Evolutionary conservation across 2,888 invertebrate species (phyloP), one percentile per base, ranked within the genome.

Genomic region (Archips xylosteana): DNA sequence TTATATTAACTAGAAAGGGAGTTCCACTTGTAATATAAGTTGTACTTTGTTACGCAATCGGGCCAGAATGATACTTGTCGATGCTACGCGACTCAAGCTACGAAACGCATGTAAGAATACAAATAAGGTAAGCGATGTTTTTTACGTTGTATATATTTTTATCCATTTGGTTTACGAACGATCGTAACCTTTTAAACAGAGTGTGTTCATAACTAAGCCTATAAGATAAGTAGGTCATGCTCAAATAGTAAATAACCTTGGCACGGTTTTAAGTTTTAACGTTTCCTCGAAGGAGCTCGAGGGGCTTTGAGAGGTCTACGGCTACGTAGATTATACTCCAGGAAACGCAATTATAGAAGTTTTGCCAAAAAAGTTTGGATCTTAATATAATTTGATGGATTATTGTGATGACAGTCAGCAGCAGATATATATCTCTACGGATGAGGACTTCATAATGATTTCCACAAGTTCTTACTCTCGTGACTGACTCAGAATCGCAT

Each of bases 211-310:
- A 23, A 15, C 59, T 12, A 13, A 34, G 45, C 45, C 59, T 49
- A 12, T 49, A 66, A 62, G 6, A 57, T 57, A 63, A 70, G 67
- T 72, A 67, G 72, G 72, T 67, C 72, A 72, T 62, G 67, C 51
- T 32, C 32, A 45, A 67, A 45, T 54, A 72, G 72, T 62, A 67
- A 62, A 47, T 34, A 51, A 62, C 72, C 72, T 72, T 72, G 65
- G 23, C 54, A 62, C 45, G 42, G 54, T 61, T 72, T 62, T 34
- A 61, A 72, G 61, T 62, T 62, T 62, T 61, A 57, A 63, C 72
- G 54, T 72, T 61, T 62, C 45, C 67, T 62, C 13, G 36, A 13
- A 61, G 42, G 10, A 61, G 66, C 36, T 66, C 61, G 61, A 23
- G 42, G 42, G 62, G 23, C 49, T 67, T 23, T 32, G 36, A n/a